These are phyloP conservation scores for Ichneumoninae sp. DNA, from an alignment of 2,888 invertebrate species.

Conservation along the genomic window DNA sequence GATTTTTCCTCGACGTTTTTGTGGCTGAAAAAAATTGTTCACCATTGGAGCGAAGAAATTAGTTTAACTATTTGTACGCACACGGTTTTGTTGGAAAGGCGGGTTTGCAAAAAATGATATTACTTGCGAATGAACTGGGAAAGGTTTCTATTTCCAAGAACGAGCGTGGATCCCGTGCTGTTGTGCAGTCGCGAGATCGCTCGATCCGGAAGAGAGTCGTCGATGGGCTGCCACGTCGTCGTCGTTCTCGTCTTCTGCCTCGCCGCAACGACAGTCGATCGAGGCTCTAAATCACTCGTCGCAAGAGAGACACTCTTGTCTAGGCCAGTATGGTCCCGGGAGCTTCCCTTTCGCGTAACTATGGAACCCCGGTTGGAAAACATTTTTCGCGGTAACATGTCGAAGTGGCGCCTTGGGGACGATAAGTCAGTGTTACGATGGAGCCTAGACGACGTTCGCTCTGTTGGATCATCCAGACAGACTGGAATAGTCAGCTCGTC, in stretches of 20 bases:
- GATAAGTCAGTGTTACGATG: slow-evolving; percentile 64
- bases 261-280: slow-evolving; percentile 64
- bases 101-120: slow-evolving; percentile 38
- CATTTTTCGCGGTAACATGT: slow-evolving; percentile 66
- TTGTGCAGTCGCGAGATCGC: slow-evolving; percentile 4
- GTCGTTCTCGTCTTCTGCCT: slow-evolving; percentile 52
- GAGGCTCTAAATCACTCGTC: slow-evolving; percentile 74
- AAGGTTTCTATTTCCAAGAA: slow-evolving; percentile 34
- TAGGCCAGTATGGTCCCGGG: slow-evolving; percentile 53
- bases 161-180: slow-evolving; percentile 20
- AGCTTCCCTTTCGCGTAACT: slow-evolving; percentile 51
- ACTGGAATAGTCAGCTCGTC: slow-evolving; percentile 43
- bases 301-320: slow-evolving; percentile 37
- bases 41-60: too few species aligned
- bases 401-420: slow-evolving; percentile 69
- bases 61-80: not conserved
- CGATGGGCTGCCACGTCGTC: slow-evolving; percentile 53
- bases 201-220: slow-evolving; percentile 64
- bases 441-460: slow-evolving; percentile 40
- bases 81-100: not conserved
- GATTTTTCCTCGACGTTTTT: not conserved
- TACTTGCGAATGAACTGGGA: slow-evolving; percentile 13
- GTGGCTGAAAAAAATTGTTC: not conserved
- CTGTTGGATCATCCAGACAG: slow-evolving; percentile 38
- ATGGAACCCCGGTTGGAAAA: slow-evolving; percentile 51